Conservation (phyloP, 2,113 vertebrate species). For the Dipodomys merriami region DNA sequence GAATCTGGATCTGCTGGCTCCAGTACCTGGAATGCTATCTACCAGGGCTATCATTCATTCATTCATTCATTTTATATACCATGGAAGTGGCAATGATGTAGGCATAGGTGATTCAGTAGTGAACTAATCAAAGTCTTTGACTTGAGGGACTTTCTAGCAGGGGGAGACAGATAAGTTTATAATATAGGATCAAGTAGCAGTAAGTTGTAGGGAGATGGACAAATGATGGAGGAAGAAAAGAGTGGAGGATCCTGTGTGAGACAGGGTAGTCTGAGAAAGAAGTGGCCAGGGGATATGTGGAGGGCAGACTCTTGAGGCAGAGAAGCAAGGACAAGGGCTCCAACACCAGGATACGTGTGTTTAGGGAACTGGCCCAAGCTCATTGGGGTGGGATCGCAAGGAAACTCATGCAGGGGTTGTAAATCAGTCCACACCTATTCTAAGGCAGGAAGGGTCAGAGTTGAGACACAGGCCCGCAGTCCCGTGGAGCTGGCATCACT, state of each 20-base stretch:
- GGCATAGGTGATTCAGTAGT: not conserved
- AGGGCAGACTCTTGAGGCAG: not conserved
- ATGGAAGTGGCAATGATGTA: not conserved
- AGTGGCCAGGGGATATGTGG: no score
- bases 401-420: not conserved
- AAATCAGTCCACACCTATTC: not conserved
- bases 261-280: not conserved
- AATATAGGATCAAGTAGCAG: not conserved
- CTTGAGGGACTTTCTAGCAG: not conserved
- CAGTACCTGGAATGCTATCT: not conserved
- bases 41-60: not conserved
- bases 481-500: rapidly evolving
- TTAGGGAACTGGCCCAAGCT: not conserved
- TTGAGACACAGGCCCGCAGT: rapidly evolving
- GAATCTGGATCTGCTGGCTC: not conserved
- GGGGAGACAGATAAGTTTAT: not conserved
- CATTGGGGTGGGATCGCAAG: rapidly evolving
- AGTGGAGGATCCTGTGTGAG: not conserved
- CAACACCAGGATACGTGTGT: rapidly evolving
- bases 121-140: not conserved
- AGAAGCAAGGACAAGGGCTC: not conserved
- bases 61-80: not conserved
- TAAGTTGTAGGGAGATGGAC: not conserved
- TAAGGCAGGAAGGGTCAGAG: not conserved
- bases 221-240: not conserved